Evolutionary conservation across 2,113 vertebrate species (phyloP).

Genomic region (Ameiurus melas): DNA sequence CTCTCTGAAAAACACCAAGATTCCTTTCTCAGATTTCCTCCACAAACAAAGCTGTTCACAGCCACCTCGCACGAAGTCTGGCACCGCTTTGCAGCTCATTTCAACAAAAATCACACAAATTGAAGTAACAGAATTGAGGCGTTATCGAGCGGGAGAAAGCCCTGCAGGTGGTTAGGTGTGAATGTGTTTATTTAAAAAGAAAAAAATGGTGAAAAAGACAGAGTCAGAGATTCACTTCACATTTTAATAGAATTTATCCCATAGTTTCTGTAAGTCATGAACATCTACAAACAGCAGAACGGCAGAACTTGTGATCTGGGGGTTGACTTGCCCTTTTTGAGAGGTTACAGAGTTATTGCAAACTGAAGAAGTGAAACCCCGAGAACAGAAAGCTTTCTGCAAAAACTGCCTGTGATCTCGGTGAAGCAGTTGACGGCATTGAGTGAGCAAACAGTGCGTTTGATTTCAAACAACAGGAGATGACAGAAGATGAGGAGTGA

Average conservation of each 20-base stretch:
- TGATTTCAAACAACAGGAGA: slow-evolving; percentile 9
- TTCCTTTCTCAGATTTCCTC: neutral
- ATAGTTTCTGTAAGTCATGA: slow-evolving; percentile 50
- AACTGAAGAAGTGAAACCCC: slow-evolving; percentile 36
- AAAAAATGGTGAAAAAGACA: neutral
- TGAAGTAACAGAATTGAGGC: neutral
- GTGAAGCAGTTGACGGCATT: slow-evolving; percentile 22
- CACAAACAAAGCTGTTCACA: neutral
- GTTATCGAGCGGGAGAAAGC: neutral
- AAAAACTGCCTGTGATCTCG: slow-evolving; percentile 26
- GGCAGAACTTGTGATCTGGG: slow-evolving; percentile 25
- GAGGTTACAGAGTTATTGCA: slow-evolving; percentile 54
- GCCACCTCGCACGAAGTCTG: neutral
- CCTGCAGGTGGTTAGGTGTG: neutral
- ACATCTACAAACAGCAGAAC: slow-evolving; percentile 53
- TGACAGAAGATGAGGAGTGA: neutral
- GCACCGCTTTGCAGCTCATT: neutral
- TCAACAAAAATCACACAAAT: neutral
- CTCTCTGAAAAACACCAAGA: neutral
- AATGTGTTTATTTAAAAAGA: neutral
- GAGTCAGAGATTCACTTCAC: slow-evolving; percentile 45
- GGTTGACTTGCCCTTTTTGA: slow-evolving; percentile 23
- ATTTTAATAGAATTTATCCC: slow-evolving; percentile 58
- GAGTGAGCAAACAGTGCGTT: slow-evolving; percentile 1
- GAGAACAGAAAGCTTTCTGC: slow-evolving; percentile 26